Evolutionary conservation across 2,888 invertebrate genomes (phyloP).

Genomic region (Amorpha juglandis): DNA sequence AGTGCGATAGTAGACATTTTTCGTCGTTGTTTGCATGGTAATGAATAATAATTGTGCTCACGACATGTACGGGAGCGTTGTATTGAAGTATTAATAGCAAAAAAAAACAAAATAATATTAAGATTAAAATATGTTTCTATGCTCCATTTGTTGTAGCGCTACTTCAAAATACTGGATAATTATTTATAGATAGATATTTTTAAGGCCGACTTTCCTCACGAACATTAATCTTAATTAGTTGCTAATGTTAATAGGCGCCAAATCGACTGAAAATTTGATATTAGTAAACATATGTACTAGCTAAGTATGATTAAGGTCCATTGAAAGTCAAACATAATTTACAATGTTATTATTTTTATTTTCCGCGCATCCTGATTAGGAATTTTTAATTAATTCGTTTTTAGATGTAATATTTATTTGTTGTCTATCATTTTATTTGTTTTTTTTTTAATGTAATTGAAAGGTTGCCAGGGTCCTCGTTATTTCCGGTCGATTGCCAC

Average conservation of each 20-base stretch:
- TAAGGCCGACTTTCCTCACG: no score
- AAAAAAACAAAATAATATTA: conserved; percentile 28
- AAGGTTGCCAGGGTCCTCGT: conserved; percentile 34
- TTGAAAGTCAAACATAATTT: no score
- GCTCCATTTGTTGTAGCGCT: background rate
- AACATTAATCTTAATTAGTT: no score
- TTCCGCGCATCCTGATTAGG: background rate
- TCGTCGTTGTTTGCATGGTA: conserved; percentile 56
- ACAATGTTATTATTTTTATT: no score
- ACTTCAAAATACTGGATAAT: background rate
- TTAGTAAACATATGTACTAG: no score
- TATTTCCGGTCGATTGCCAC: conserved; percentile 76
- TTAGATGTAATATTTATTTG: conserved; percentile 3
- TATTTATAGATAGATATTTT: background rate
- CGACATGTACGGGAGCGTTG: conserved; percentile 58
- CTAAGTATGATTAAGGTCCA: no score
- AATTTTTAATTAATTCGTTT: background rate
- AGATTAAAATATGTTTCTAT: no score
- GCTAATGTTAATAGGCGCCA: no score
- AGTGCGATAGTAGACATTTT: conserved; percentile 43
- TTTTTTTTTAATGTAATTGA: conserved; percentile 29
- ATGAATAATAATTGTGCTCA: conserved; percentile 54
- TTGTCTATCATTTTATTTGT: conserved; percentile 28
- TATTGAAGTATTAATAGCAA: conserved; percentile 38
- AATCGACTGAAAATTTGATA: no score